phyloP scores from a whole-genome alignment of 2,888 invertebrate genomes.

The Abscondita cerata region DNA sequence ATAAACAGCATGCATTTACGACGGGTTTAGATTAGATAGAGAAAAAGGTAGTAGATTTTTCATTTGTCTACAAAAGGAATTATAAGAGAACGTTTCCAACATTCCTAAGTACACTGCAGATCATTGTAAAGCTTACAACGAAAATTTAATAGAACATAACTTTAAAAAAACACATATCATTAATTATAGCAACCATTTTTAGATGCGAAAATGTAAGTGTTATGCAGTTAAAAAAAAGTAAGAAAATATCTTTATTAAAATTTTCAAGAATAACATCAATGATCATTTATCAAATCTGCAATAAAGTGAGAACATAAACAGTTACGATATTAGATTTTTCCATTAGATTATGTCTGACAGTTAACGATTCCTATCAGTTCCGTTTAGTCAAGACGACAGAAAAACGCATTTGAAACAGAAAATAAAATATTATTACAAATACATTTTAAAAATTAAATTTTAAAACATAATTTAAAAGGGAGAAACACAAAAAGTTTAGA shows the following conservation, averaged over 20 bases:
- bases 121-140: too few species aligned
- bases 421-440: background rate
- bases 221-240: background rate
- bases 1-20: too few species aligned
- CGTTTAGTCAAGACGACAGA: background rate
- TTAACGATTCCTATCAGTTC: background rate
- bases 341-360: background rate
- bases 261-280: background rate
- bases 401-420: background rate
- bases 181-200: too few species aligned
- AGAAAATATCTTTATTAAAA: conserved; percentile 1
- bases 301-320: background rate
- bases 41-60: too few species aligned
- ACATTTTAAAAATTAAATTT: conserved; percentile 4
- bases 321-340: conserved; percentile 3
- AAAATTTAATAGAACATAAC: too few species aligned
- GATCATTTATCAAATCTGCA: background rate
- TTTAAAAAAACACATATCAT: too few species aligned
- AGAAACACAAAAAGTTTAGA: conserved; percentile 6
- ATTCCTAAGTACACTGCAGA: too few species aligned
- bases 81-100: too few species aligned
- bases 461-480: conserved; percentile 3
- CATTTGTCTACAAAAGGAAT: too few species aligned
- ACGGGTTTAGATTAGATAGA: too few species aligned
- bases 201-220: too few species aligned